A percentile compares a stretch with the other conserved stretches of the same genome.
These are phyloP conservation scores for Hypena proboscidalis DNA, from an alignment of 2,888 invertebrate species.

Conservation along the genomic window DNA sequence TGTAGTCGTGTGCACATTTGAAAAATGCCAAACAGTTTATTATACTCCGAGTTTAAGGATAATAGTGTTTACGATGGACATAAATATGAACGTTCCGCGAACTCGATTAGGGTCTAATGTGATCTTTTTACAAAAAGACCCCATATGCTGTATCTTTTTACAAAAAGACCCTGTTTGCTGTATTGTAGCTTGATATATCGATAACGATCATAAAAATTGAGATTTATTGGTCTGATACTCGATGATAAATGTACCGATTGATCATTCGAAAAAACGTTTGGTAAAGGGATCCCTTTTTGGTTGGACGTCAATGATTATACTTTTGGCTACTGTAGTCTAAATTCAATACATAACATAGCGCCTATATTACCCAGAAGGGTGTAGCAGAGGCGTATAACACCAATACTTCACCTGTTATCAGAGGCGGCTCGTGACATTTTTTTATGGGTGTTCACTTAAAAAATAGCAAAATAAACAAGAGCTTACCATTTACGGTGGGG, in stretches of 20 bases:
- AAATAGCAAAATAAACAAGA: too few relatives aligned
- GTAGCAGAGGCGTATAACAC: too few relatives aligned
- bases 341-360: too few relatives aligned
- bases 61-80: constrained; percentile 47
- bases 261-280: too few relatives aligned
- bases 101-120: constrained; percentile 53
- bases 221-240: constrained; percentile 13
- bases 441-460: too few relatives aligned
- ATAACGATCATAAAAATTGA: constrained; percentile 14
- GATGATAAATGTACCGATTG: background rate
- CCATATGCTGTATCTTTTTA: constrained; percentile 18
- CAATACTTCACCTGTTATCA: too few relatives aligned
- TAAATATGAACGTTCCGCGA: constrained; percentile 57
- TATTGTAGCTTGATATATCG: constrained; percentile 4
- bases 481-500: too few relatives aligned
- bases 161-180: constrained; percentile 6
- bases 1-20: too few relatives aligned
- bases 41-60: constrained; percentile 26
- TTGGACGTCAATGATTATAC: constrained; percentile 5
- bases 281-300: too few relatives aligned
- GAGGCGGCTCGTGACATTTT: too few relatives aligned
- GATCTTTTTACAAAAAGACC: constrained; percentile 22
- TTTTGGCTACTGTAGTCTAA: constrained; percentile 1
- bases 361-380: too few relatives aligned
- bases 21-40: constrained; percentile 29